Base-by-base conservation (phyloP, 2,113 vertebrate species). In the Hippocampus mohnikei region DNA sequence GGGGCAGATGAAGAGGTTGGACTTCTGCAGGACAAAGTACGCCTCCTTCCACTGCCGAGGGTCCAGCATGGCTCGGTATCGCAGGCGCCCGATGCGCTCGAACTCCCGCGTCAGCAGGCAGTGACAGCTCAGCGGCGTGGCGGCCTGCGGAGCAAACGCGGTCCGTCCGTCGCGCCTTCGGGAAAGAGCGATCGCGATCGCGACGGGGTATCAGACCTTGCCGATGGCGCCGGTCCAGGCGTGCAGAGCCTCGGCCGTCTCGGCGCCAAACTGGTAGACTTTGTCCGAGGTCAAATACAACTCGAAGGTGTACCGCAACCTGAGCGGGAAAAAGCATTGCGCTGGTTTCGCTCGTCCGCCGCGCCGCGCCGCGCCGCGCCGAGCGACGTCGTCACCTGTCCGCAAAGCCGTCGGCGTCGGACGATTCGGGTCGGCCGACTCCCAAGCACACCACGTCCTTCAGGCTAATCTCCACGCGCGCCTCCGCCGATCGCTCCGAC, bases 1-100 rank as follows among this genome's bases (percentile, higher is more conserved):
- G 68, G 0, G 96, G 95, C 96, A 99, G 82, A 99, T 93, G 89
- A 97, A 98, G 29, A 99, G 95, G 77, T 97, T 98, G 53, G 94
- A 94, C 84, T 97, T 98, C 88, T 97, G 96, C 76, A 99, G 93
- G 75, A 99, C 93, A 81, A 97, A 98, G 69, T 93, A 96, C 40
- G 94, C 96, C 61, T 93, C 90, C 86, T 94, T 95, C 96, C 97
- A 99, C 80, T 91, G 89, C 81, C 94, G 94, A 0, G 96, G 93
- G 82, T 95, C 95, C 79, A 95, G 72, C 94, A 96, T 94, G 71
- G 95, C 96, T 68, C 95, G 93, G 88, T 96, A 96, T 67, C 91
- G 91, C 72, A 99, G 90, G 50, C 94, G 90, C 1, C 96, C 97
- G 55, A 96, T 93, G 0, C 95, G 93, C 81, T 96, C 94, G 85